Percentiles rank a stretch among this genome's conserved stretches.
These are phyloP conservation scores for Discoglossus pictus DNA, from an alignment of 2,797 vertebrate genomes.

Conservation along the genomic window DNA sequence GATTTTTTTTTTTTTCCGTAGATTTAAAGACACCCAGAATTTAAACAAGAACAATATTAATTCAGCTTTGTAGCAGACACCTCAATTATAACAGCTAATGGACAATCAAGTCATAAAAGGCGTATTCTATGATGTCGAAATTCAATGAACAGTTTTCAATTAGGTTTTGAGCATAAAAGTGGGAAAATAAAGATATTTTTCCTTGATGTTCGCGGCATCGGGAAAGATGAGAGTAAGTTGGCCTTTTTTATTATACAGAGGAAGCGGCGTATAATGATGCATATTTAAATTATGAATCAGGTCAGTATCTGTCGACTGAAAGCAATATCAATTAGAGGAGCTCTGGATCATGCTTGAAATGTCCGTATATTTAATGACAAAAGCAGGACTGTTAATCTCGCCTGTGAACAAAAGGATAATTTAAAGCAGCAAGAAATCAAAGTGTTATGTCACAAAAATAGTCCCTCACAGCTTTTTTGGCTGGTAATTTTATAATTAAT, in stretches of 20 bases:
- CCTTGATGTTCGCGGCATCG: conserved; percentile 77
- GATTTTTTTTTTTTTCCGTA: conserved; percentile 51
- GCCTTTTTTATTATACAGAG: conserved; percentile 74
- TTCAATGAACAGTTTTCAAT: conserved; percentile 82
- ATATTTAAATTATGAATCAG: conserved; percentile 86
- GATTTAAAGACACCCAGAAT: conserved; percentile 68
- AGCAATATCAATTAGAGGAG: conserved; percentile 81
- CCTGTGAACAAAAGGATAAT: conserved; percentile 79
- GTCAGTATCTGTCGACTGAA: conserved; percentile 79
- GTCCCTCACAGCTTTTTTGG: conserved; percentile 76
- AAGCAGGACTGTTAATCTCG: conserved; percentile 80
- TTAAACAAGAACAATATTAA: conserved; percentile 77
- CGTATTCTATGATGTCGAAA: conserved; percentile 78
- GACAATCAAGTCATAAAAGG: conserved; percentile 80
- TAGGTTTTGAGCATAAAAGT: conserved; percentile 73
- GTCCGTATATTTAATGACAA: conserved; percentile 83
- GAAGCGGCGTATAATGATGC: conserved; percentile 72
- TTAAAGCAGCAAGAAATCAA: conserved; percentile 82
- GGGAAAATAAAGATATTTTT: conserved; percentile 68
- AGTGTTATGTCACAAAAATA: conserved; percentile 80
- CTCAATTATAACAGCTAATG: conserved; percentile 80
- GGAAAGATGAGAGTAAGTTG: conserved; percentile 76
- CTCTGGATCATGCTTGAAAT: conserved; percentile 78
- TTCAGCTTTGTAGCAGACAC: conserved; percentile 72
- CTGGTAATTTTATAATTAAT: conserved; percentile 81